Percentiles rank a stretch among this genome's conserved stretches.
phyloP scores from a whole-genome alignment of 2,888 invertebrate species.

The Habroteleia sp. region DNA sequence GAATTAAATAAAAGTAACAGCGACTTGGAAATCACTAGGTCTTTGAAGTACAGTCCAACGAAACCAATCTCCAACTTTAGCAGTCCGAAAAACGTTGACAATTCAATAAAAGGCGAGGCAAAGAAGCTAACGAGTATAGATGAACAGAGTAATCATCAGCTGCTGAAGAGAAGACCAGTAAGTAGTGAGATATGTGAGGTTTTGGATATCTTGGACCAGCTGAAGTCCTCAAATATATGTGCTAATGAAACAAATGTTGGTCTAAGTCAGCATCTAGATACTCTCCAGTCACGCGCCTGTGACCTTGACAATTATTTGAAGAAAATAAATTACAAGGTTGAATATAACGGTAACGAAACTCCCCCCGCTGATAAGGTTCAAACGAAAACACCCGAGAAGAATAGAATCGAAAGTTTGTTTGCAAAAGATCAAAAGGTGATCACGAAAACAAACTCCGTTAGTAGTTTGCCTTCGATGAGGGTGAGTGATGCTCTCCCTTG shows the following conservation, averaged over 20 bases:
- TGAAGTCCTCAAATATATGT: constrained; percentile 84
- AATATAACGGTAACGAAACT: no score
- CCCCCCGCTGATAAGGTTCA: no score
- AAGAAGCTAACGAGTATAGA: constrained; percentile 83
- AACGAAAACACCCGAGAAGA: constrained; percentile 70
- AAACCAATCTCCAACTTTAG: constrained; percentile 71
- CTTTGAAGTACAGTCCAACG: constrained; percentile 72
- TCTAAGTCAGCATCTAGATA: constrained; percentile 86
- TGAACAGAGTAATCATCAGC: constrained; percentile 83
- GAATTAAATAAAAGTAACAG: constrained; percentile 8
- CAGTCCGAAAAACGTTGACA: constrained; percentile 66
- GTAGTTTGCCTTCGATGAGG: constrained; percentile 78
- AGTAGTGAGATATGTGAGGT: constrained; percentile 85
- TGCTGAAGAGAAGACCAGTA: constrained; percentile 87
- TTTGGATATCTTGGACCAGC: constrained; percentile 84
- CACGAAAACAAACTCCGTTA: constrained; percentile 76
- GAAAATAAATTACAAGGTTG: constrained; percentile 76
- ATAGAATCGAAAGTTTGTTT: constrained; percentile 70
- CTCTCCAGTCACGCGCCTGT: constrained; percentile 83
- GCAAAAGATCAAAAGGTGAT: constrained; percentile 67
- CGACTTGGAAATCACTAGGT: constrained; percentile 68
- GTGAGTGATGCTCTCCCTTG: constrained; percentile 73
- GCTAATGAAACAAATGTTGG: constrained; percentile 84
- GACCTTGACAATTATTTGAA: constrained; percentile 79
- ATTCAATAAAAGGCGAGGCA: constrained; percentile 81